phyloP scores from a whole-genome alignment of 2,113 vertebrate species.

The Dissostichus mawsoni region DNA sequence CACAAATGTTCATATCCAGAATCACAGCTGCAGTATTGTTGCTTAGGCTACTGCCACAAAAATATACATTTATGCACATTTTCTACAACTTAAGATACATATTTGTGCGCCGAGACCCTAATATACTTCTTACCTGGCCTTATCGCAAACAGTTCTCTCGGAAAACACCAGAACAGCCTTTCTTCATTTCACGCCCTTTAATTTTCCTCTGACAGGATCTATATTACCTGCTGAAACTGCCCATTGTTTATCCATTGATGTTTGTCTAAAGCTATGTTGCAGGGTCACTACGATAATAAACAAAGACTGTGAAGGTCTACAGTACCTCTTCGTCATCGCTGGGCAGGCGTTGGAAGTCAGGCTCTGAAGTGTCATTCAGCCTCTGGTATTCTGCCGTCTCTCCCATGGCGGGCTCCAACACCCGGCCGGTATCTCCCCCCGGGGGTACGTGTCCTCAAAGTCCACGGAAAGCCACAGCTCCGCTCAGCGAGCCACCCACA shows the following conservation, averaged over 20 bases:
- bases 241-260: conserved; percentile 9
- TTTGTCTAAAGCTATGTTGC: background rate
- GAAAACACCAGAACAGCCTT: background rate
- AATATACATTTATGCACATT: background rate
- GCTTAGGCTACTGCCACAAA: background rate
- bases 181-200: conserved; percentile 5
- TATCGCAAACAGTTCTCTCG: background rate
- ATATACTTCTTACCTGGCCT: background rate
- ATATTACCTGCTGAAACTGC: conserved; percentile 6
- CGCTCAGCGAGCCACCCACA: conserved; percentile 25
- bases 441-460: conserved; percentile 34
- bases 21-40: background rate
- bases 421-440: conserved; percentile 18
- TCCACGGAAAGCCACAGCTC: conserved; percentile 40
- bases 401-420: conserved; percentile 79
- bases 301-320: conserved; percentile 47
- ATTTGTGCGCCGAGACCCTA: background rate
- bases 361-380: conserved; percentile 86
- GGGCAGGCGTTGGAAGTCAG: conserved; percentile 83
- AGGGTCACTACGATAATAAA: background rate
- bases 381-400: conserved; percentile 91
- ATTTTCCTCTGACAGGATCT: conserved; percentile 10
- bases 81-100: background rate
- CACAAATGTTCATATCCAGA: background rate
- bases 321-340: conserved; percentile 86